phyloP scores from a whole-genome alignment of 2,888 invertebrate species.

The Tiliacea citrago region DNA sequence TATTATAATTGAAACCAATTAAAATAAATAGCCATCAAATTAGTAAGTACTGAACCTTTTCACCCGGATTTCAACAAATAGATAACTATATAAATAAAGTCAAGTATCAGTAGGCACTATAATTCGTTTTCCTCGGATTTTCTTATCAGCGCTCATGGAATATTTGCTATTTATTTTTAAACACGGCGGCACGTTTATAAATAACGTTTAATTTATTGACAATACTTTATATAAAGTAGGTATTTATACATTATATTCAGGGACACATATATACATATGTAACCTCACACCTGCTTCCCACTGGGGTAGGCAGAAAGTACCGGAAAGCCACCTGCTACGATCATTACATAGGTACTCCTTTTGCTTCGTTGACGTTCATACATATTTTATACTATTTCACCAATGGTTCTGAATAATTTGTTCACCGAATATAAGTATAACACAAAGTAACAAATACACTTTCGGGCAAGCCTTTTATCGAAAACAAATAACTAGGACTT shows the following conservation, averaged over 20 bases:
- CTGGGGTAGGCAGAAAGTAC: too few species aligned
- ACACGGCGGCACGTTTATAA: slow-evolving; percentile 12
- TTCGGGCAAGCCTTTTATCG: neutral
- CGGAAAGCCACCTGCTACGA: too few species aligned
- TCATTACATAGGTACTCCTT: too few species aligned
- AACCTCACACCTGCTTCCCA: too few species aligned
- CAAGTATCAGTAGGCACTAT: neutral
- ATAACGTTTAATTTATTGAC: slow-evolving; percentile 13
- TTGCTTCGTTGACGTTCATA: too few species aligned
- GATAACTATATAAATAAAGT: slow-evolving; percentile 39
- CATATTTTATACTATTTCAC: neutral
- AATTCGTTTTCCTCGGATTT: slow-evolving; percentile 36
- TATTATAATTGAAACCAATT: slow-evolving; percentile 3
- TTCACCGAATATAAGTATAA: neutral
- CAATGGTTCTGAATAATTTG: neutral
- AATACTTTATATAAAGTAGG: neutral
- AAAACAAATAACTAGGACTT: too few species aligned
- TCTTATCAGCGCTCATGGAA: slow-evolving; percentile 50
- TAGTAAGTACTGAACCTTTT: slow-evolving; percentile 39
- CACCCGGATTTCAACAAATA: slow-evolving; percentile 50
- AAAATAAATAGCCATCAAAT: slow-evolving; percentile 25
- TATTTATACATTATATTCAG: neutral
- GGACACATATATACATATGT: neutral
- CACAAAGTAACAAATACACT: neutral
- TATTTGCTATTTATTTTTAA: slow-evolving; percentile 51